Percentiles rank a stretch among this genome's conserved stretches.
phyloP scores from a whole-genome alignment of 2,888 invertebrate genomes.

The Himalopsyche anomala region DNA sequence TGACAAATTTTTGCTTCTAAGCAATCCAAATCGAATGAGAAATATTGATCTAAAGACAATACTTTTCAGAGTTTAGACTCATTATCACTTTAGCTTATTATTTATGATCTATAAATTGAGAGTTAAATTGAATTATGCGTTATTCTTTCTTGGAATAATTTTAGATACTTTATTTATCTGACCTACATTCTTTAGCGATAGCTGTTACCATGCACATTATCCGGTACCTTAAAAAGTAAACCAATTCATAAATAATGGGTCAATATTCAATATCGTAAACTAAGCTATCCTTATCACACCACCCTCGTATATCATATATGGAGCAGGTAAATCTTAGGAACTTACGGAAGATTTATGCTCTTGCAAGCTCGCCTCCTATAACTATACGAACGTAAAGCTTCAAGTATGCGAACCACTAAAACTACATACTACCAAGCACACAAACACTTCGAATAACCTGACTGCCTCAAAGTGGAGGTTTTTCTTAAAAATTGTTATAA shows the following conservation, averaged over 20 bases:
- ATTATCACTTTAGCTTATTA: too few relatives aligned
- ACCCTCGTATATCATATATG: slow-evolving; percentile 10
- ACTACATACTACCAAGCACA: neutral
- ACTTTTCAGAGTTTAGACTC: too few relatives aligned
- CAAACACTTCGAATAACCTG: neutral
- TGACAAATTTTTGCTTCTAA: too few relatives aligned
- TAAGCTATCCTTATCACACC: neutral
- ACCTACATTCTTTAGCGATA: too few relatives aligned
- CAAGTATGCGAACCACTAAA: slow-evolving; percentile 8
- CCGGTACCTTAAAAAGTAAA: neutral
- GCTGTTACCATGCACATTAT: neutral
- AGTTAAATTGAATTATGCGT: too few relatives aligned
- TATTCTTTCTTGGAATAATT: too few relatives aligned
- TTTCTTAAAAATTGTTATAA: neutral
- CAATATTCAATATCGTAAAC: slow-evolving; percentile 16
- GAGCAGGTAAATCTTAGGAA: slow-evolving; percentile 16
- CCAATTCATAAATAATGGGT: neutral
- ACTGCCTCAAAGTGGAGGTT: neutral
- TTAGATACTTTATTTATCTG: too few relatives aligned
- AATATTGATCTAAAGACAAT: too few relatives aligned
- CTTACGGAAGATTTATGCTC: slow-evolving; percentile 34
- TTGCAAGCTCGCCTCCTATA: neutral
- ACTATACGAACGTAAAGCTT: neutral
- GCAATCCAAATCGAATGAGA: too few relatives aligned
- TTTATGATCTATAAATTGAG: too few relatives aligned